Evolutionary conservation across 2,888 invertebrate species (phyloP), one percentile per base, ranked within the genome.

Genomic region (Eustalomyia histrio): DNA sequence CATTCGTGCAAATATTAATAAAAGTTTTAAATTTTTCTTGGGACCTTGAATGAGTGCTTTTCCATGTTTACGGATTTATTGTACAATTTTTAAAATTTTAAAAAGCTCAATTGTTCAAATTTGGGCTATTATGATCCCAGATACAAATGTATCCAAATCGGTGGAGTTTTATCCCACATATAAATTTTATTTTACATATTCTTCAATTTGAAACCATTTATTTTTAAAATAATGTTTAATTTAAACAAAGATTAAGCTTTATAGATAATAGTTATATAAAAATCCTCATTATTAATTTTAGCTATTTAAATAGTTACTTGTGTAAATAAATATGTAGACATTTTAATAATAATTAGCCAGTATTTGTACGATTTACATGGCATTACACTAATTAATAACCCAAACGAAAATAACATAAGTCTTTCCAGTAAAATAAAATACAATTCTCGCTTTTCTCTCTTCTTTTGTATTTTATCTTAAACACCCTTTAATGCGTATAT

Each of bases 301-400:
- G 8, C 16, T 14, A 33, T 18, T 8, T 33, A 52, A 33, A 64
- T 71, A 35, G 52, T 52, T 7, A 29, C 29, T 7, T 7, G 4
- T 55, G 18, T 61, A 24, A 24, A 24, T 65, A 47, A 43, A 24
- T 47, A 64, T 21, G 57, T 52, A 53, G 67, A 52, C 50, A 14
- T 60, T 60, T 29, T 50, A 58, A 52, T 47, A 61, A 63, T 65
- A 68, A 43, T 29, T 55, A n/a, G 39, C 12, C 14, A 63, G 17
- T 57, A 79, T 50, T 71, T 43, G 53, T n/a, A 29, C 64, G n/a
- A 79, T 71, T 82, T 61, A 76, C 79, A 74, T 73, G 72, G 63
- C 55, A 76, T 80, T 82, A 72, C 47, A 74, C 80, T 78, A 60
- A 65, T 61, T 75, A 78, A 73, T 63, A 35, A 17, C 39, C 39